Base-by-base conservation (phyloP, 2,113 vertebrate species). In the Eretmochelys imbricata region DNA sequence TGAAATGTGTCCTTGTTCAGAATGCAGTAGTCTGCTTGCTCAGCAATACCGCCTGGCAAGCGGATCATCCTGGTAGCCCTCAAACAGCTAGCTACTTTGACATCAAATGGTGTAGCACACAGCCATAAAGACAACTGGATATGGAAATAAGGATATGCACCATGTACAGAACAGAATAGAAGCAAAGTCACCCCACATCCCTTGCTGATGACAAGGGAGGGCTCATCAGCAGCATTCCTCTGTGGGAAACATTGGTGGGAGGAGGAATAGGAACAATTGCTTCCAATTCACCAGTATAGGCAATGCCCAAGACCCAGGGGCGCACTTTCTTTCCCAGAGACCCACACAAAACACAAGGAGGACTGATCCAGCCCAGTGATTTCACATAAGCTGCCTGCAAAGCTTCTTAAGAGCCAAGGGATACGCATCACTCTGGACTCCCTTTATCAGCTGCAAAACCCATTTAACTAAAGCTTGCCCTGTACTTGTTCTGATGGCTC, bases 371-470 rank as follows among this genome's bases (percentile, higher is more conserved):
- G 5, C 24, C 42, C 0, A 79, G 27, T 75, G 90, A 87, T 51
- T 54, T 65, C 86, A 46, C 31, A 72, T 38, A 51, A 72, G 48
- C 48, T 79, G 38, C 9, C 46, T 50, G 48, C 8, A 79, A 38
- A 50, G 76, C 27, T 49, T 79, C 29, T 17, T 22, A 48, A 46
- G 24, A 78, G 35, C 72, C 72, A 76, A 27, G 25, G 31, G 75
- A 79, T 50, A 50, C 50, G 5, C 24, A 76, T 69, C 90, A 95
- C 95, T 92, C 91, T 89, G 91, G 50, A 59, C 65, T 85, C 91
- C 76, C 42, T 72, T 89, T 59, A 54, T 76, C 16, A 6, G 51
- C 69, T 91, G 42, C 54, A 83, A 25, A 94, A 29, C 75, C 51
- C 85, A 78, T 82, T 75, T 81, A 24, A 90, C 57, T 20, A 54